phyloP scores from a whole-genome alignment of 1,140 invertebrate species.

The Pseudomyrmex pallidus region DNA sequence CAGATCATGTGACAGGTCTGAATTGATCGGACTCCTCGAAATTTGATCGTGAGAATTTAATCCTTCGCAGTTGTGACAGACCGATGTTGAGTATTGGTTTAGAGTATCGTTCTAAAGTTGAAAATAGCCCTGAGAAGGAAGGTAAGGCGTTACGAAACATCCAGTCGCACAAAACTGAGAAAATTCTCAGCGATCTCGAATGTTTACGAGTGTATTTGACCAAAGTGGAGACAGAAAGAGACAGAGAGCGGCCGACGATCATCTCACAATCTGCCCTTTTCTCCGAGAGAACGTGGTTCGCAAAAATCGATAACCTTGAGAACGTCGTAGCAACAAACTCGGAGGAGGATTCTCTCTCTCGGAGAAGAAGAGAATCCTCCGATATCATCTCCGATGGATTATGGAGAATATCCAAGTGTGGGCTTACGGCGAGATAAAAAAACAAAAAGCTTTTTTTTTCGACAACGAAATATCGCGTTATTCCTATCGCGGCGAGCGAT shows the following conservation, averaged over 20 bases:
- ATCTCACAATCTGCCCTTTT: constrained; percentile 1
- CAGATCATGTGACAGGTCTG: background rate
- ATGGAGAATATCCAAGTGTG: background rate
- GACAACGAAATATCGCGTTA: constrained; percentile 19
- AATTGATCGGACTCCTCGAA: background rate
- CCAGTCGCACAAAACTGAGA: too few relatives aligned
- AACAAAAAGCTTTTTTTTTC: background rate
- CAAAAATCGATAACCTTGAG: constrained; percentile 73
- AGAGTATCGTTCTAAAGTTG: background rate
- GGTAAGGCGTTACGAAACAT: background rate
- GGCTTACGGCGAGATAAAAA: constrained; percentile 3
- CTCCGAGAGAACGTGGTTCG: constrained; percentile 6
- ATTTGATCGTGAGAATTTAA: constrained; percentile 1
- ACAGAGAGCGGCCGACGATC: constrained; percentile 30
- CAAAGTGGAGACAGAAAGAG: background rate
- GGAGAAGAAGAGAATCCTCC: background rate
- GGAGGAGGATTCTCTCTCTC: background rate
- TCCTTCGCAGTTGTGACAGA: background rate
- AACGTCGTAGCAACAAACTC: constrained; percentile 44
- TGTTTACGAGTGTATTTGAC: too few relatives aligned
- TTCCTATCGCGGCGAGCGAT: constrained; percentile 26
- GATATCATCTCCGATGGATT: constrained; percentile 43
- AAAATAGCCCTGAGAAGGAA: background rate
- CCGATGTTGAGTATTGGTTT: background rate
- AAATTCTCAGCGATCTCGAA: background rate